Evolutionary conservation across 2,797 vertebrate species (phyloP).

Genomic region (Agapornis canus): DNA sequence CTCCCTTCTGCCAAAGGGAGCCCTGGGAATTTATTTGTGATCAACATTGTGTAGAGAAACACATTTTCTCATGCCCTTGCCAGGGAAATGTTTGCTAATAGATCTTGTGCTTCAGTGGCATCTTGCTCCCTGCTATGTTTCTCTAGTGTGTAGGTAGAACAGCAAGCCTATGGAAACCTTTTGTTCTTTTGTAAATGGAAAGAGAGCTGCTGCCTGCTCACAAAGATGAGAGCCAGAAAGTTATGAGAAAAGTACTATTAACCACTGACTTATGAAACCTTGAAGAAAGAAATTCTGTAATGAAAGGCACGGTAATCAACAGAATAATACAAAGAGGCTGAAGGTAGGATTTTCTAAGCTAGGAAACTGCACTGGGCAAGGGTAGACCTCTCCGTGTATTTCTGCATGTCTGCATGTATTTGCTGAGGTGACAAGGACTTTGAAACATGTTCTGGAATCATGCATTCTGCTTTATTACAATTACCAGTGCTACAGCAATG

Average conservation of each 20-base stretch:
- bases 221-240: background rate
- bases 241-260: background rate
- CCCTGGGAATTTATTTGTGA: background rate
- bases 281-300: background rate
- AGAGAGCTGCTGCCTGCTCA: background rate
- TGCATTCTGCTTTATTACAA: background rate
- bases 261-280: background rate
- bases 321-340: background rate
- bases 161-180: background rate
- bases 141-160: background rate
- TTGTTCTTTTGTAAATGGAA: constrained; percentile 13
- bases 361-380: background rate
- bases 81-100: background rate
- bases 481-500: background rate
- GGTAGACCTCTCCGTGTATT: background rate
- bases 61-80: background rate
- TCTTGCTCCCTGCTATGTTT: background rate
- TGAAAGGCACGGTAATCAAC: background rate
- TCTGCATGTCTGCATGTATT: background rate
- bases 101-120: background rate
- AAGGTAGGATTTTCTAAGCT: background rate
- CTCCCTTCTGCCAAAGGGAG: background rate
- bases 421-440: background rate
- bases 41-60: background rate
- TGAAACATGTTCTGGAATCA: background rate